Evolutionary conservation across 2,113 vertebrate genomes (phyloP), one percentile per base, ranked within the genome.

Genomic region (Cettia cetti): DNA sequence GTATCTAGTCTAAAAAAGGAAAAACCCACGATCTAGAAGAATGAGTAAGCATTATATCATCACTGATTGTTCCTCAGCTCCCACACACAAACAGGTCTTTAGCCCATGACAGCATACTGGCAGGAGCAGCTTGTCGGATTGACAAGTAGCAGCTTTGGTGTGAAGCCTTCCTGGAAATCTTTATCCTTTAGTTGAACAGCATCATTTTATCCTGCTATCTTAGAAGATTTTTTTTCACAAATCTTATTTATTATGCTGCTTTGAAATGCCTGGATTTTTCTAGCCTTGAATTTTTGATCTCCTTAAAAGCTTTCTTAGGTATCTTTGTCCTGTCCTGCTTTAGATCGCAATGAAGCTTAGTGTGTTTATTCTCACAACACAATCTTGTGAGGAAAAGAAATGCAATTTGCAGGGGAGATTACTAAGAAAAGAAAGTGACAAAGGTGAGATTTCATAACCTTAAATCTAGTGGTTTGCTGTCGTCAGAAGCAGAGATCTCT

Each of bases 21-120:
- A 85, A 91, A 85, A 2, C n/a, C 47, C 64, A 47, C 14, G 0
- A 83, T 86, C 26, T 70, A 21, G 80, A 78, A 69, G 86, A 71
- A 89, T 95, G 90, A 94, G 72, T 84, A 86, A 95, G 90, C 53
- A 64, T 88, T 90, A 18, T 92, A 60, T 93, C 92, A 94, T 82
- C 11, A 1, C 39, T 35, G 82, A 78, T 93, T 94, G 92, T 88
- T 92, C 92, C 81, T 94, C 80, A 40, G 83, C 80, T 92, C 96
- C 86, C 83, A 68, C 83, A 59, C 85, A 53, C 49, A 86, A 94
- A 86, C 56, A 92, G 90, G 90, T 84, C 93, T 70, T 70, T 52
- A 75, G 76, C 33, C 89, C 20, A 3, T 92, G 72, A 78, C 75
- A 83, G 64, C 47, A 33, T 28, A 11, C 65, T 57, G 75, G 82